A percentile compares a stretch with the other conserved stretches of the same genome.
These are phyloP conservation scores for Acrobasis consociella DNA, from an alignment of 2,888 invertebrate species.

Conservation along the genomic window DNA sequence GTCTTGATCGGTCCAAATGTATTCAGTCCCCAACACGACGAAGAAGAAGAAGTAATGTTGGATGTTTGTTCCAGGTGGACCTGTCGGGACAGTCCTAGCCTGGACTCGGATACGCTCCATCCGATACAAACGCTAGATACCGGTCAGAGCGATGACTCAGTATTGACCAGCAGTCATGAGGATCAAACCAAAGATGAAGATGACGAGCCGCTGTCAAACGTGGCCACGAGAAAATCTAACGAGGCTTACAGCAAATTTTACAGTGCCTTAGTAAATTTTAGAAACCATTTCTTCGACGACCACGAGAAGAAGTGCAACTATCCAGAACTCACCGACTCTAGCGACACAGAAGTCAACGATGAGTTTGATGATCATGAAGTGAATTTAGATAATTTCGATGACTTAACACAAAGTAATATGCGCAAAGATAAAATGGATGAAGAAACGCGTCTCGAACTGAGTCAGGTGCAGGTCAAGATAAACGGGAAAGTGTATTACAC, in stretches of 20 bases:
- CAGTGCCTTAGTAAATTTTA: constrained; percentile 57
- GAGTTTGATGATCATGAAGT: constrained; percentile 26
- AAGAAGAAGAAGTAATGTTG: constrained; percentile 40
- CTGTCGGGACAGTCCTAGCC: constrained; percentile 22
- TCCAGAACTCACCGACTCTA: constrained; percentile 51
- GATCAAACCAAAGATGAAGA: constrained; percentile 41
- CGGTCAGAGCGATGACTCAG: not conserved
- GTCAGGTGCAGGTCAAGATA: constrained; percentile 56
- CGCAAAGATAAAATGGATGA: constrained; percentile 60
- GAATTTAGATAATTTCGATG: constrained; percentile 55
- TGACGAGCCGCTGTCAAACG: constrained; percentile 53
- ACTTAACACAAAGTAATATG: constrained; percentile 63
- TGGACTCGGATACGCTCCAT: not conserved
- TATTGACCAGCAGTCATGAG: constrained; percentile 20
- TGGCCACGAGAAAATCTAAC: constrained; percentile 41
- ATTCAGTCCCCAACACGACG: no score
- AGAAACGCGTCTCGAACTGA: constrained; percentile 56
- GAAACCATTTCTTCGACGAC: constrained; percentile 54
- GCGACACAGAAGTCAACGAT: constrained; percentile 40
- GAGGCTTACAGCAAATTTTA: constrained; percentile 54
- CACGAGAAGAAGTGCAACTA: constrained; percentile 39
- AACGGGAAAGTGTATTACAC: constrained; percentile 81
- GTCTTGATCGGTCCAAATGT: no score
- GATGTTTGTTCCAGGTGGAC: constrained; percentile 68
- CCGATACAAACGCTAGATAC: not conserved